These are phyloP conservation scores for Notothenia rossii DNA, from an alignment of 2,113 vertebrate species.

Conservation along the genomic window DNA sequence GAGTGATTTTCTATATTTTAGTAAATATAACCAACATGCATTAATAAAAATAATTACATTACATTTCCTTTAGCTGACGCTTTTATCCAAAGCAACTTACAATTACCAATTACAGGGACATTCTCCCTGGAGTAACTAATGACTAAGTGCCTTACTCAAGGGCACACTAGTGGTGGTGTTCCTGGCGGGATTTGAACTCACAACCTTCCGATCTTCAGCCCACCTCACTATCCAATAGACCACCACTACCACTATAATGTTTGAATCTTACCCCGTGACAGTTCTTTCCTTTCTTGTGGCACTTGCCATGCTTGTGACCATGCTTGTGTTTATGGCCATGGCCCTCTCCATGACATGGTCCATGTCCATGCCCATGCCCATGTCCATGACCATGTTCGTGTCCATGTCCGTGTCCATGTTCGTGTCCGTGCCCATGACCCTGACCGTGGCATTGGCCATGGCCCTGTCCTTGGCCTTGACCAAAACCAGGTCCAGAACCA, in stretches of 20 bases:
- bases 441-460: background rate
- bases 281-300: slow-evolving; percentile 68
- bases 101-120: too few species aligned
- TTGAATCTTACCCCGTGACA: slow-evolving; percentile 62
- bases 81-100: too few species aligned
- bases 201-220: too few species aligned
- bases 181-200: too few species aligned
- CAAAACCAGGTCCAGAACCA: background rate
- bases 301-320: slow-evolving; percentile 49
- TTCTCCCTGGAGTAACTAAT: too few species aligned
- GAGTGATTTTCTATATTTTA: background rate
- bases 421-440: fast-evolving
- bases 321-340: background rate
- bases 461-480: background rate
- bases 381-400: background rate
- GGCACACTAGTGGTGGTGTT: too few species aligned
- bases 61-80: too few species aligned
- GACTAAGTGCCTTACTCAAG: too few species aligned
- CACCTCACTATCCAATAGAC: too few species aligned
- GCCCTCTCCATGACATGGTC: background rate
- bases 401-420: background rate
- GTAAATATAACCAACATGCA: background rate
- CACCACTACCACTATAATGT: background rate
- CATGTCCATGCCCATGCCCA: fast-evolving
- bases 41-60: background rate